Conservation (phyloP, 1,140 invertebrate species). For the Babylonia areolata region DNA sequence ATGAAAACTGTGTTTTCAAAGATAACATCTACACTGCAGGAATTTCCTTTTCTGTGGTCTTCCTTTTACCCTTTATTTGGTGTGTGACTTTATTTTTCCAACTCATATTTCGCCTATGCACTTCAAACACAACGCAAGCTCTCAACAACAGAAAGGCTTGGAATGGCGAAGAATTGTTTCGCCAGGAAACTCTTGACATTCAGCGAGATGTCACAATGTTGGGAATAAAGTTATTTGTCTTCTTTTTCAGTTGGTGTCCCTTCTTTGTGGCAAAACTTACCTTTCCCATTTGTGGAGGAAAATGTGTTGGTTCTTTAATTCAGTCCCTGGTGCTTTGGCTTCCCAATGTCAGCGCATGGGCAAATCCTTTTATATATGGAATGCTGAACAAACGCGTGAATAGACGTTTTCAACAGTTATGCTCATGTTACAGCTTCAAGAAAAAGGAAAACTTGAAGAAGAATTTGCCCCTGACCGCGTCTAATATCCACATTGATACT, state of each 20-base stretch:
- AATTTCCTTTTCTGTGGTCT: not conserved
- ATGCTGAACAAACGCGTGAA: slow-evolving; percentile 29
- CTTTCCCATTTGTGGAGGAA: not conserved
- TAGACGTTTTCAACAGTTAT: not conserved
- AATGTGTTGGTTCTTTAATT: not conserved
- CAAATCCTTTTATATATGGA: slow-evolving; percentile 30
- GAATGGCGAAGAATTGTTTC: not conserved
- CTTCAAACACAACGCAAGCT: not conserved
- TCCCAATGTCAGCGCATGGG: slow-evolving; percentile 28
- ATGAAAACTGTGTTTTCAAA: slow-evolving; percentile 18
- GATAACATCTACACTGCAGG: slow-evolving; percentile 2
- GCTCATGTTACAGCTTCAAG: not conserved
- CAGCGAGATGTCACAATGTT: not conserved
- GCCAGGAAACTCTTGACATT: not conserved
- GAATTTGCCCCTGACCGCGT: not conserved
- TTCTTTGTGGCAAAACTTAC: slow-evolving; percentile 25
- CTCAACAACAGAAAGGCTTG: not conserved
- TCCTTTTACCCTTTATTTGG: slow-evolving; percentile 9
- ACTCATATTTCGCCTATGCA: not conserved
- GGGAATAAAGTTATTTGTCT: slow-evolving; percentile 23
- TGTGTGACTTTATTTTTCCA: not conserved
- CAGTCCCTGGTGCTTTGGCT: not conserved
- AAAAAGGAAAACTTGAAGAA: not conserved
- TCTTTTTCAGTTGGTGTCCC: slow-evolving; percentile 23
- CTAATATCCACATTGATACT: not conserved